These are phyloP conservation scores for Drosophila sordidapex DNA, from an alignment of 2,888 invertebrate species.

Conservation along the genomic window DNA sequence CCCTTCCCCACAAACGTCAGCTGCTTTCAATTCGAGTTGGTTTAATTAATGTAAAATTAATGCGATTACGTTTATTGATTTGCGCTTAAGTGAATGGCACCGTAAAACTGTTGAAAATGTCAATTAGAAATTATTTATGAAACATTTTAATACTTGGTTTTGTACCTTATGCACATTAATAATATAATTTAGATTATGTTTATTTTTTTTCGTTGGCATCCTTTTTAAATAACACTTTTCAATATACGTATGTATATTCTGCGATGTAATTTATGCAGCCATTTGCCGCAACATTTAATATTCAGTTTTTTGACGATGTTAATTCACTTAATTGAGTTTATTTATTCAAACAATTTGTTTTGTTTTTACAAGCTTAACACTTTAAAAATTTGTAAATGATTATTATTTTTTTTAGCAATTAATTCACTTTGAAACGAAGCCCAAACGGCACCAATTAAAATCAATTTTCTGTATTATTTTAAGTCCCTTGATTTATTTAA, in stretches of 20 bases:
- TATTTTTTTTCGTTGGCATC: neutral
- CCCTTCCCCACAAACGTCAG: constrained; percentile 19
- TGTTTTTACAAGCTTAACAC: constrained; percentile 22
- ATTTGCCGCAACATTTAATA: constrained; percentile 16
- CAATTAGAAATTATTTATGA: constrained; percentile 67
- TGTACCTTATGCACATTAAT: constrained; percentile 25
- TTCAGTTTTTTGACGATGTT: constrained; percentile 14
- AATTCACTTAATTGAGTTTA: constrained; percentile 46
- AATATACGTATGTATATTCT: neutral
- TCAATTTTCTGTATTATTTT: neutral
- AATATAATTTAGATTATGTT: constrained; percentile 44
- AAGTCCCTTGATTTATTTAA: neutral
- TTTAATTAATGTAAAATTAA: constrained; percentile 64
- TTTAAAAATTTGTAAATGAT: constrained; percentile 6
- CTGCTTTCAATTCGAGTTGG: constrained; percentile 55
- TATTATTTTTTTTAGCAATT: constrained; percentile 2
- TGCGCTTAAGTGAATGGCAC: constrained; percentile 46
- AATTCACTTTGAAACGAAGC: constrained; percentile 5
- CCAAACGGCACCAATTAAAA: neutral
- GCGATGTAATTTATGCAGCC: constrained; percentile 17
- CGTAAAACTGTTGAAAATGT: constrained; percentile 61
- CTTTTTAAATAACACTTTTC: constrained; percentile 24
- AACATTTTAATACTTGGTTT: constrained; percentile 5
- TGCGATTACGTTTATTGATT: constrained; percentile 65
- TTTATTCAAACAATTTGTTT: constrained; percentile 30